Evolutionary conservation across 2,113 vertebrate genomes (phyloP), one percentile per base, ranked within the genome.

Genomic region (Brienomyrus brachyistius): DNA sequence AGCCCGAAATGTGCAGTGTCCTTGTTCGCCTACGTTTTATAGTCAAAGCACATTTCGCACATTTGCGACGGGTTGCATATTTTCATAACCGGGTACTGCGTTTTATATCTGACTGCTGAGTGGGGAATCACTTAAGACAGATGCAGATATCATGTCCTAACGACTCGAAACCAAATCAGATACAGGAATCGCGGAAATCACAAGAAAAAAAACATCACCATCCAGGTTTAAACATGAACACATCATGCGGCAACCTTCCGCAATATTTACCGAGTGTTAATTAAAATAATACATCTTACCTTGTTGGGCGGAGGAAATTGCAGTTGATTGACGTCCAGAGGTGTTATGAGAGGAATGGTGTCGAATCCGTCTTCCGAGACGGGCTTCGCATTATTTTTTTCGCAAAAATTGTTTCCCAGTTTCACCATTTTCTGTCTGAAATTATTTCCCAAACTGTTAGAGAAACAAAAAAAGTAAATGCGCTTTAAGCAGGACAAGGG

Each of bases 341-440:
- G 98, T 91, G 98, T 98, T 94, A 99, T 98, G 90, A 99, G 93
- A 83, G 98, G 98, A 94, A 98, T 98, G 95, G 98, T 98, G 94
- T 99, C 98, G 92, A 98, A 98, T 87, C 98, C 98, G 94, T 98
- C 98, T 95, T 98, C 98, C 89, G 95, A 92, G 92, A 95, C 95
- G 86, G 93, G 95, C 95, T 98, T 98, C 91, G 95, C 93, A 89
- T 92, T 94, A 92, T 95, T 97, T 94, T 99, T 99, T 92, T 98
- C 97, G 89, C 96, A 96, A 93, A 98, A 97, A 97, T 97, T 97
- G 94, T 97, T 97, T 91, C 97, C 98, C 95, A 99, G 94, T 95
- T 98, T 98, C 93, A 99, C 98, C 98, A 98, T 99, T 94, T 95
- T 90, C 47, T 84, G 88, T 70, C 59, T 27, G 50, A 56, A 47